Base-by-base conservation (phyloP, 2,113 vertebrate genomes). In the Prunella himalayana region DNA sequence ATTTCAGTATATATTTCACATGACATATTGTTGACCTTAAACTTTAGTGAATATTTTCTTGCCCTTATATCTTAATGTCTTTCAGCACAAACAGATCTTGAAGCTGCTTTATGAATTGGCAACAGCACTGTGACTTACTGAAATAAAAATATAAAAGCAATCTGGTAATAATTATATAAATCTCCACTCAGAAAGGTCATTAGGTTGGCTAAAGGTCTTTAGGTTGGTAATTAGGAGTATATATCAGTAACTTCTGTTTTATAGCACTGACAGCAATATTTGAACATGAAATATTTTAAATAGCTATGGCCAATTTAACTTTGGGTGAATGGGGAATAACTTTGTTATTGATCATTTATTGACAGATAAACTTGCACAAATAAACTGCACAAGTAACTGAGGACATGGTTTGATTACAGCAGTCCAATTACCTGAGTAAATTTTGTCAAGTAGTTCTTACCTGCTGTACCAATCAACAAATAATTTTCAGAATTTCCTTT, bases 81-180 rank as follows among this genome's bases (percentile, higher is more conserved):
- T 89, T 86, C 33, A 61, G 54, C 56, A 77, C 75, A 92, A 94
- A 71, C 44, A 82, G 92, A 71, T 69, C 33, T 76, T 68, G 49
- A 92, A 97, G 57, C 73, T 82, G 63, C 79, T 95, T 95, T 95
- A 92, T 94, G 70, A 89, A 88, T 54, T 92, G 60, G 91, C 71
- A 89, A 56, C 61, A 94, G 54, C 54, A 31, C 72, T 77, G 92
- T 86, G 83, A 64, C 92, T 82, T 92, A 75, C 64, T 68, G 87
- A 94, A 69, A 88, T 78, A 91, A 95, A 94, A 96, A 70, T 54
- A 80, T 3, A 17, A 89, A 90, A 96, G 82, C 73, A 70, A 10
- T 72, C 80, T 72, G 51, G 72, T 94, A 71, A 49, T 91, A 75
- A 81, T 95, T 75, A 85, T 51, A 54, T 37, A 59, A 54, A 88